Evolutionary conservation across 37 sponge, comb jelly and placozoan genomes (phyloP), one percentile per base, ranked within the genome.

Genomic region (Amphimedon queenslandica): DNA sequence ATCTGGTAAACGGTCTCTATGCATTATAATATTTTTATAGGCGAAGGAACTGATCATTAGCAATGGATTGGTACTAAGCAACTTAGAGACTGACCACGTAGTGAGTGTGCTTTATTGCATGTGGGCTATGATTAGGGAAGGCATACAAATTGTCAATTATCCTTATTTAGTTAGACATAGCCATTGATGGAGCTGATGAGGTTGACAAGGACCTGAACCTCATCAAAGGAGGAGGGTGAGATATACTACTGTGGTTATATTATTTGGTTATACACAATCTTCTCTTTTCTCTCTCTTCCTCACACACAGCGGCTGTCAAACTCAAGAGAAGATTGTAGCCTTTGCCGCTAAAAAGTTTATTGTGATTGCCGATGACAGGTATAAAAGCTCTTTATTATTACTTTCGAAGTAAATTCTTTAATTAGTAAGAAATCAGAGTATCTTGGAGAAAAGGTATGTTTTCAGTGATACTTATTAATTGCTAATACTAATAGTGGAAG

Each of bases 111-210:
- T n/a, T n/a, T n/a, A n/a, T n/a, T n/a, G n/a, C n/a, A n/a, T n/a
- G n/a, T n/a, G n/a, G n/a, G n/a, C n/a, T n/a, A n/a, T n/a, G n/a
- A n/a, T n/a, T n/a, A n/a, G n/a, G n/a, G n/a, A n/a, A n/a, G n/a
- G n/a, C n/a, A n/a, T n/a, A n/a, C n/a, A n/a, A n/a, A n/a, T n/a
- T n/a, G n/a, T n/a, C n/a, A n/a, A n/a, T n/a, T n/a, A 8, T 47
- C 28, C 3, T 51, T 68, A 0, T 73, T 34, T 57, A 90, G 82
- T 72, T 98, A 57, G 99, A 98, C 66, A 77, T 98, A 21, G 95
- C 95, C 27, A 82, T 98, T 63, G 99, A 98, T 87, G 99, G 99
- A 24, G 99, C 99, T 34, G 99, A 98, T 69, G 99, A 98, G 69
- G 89, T 94, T 41, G 99, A 98, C 70, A 31, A 73, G 29, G n/a